phyloP scores from a whole-genome alignment of 2,888 invertebrate genomes.

The Acronicta psi region DNA sequence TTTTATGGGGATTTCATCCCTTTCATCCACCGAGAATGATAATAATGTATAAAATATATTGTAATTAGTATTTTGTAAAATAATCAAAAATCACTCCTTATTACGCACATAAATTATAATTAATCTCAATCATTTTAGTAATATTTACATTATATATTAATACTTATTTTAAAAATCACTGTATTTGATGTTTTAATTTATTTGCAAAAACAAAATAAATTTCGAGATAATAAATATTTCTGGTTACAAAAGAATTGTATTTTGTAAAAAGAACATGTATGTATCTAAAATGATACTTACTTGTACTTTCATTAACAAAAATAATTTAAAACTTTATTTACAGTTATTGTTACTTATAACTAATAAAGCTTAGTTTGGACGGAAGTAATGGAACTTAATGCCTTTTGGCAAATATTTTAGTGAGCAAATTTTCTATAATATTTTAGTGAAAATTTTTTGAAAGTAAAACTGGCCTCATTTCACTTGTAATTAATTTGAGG shows the following conservation, averaged over 20 bases:
- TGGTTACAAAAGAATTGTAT: neutral
- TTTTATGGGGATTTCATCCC: conserved; percentile 49
- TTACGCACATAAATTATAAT: conserved; percentile 38
- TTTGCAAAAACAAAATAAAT: conserved; percentile 26
- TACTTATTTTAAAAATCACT: conserved; percentile 47
- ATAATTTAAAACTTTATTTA: conserved; percentile 65
- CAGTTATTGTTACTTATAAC: conserved; percentile 66
- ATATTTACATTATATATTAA: conserved; percentile 55
- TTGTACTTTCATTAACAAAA: conserved; percentile 54
- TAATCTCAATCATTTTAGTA: conserved; percentile 55
- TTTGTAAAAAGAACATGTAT: conserved; percentile 34
- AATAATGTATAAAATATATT: conserved; percentile 36
- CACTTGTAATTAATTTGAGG: conserved; percentile 17
- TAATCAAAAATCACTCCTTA: conserved; percentile 35
- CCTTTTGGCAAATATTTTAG: conserved; percentile 44
- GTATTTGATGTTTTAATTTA: conserved; percentile 34
- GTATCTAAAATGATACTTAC: conserved; percentile 32
- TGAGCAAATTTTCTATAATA: conserved; percentile 35
- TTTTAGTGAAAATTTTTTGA: neutral
- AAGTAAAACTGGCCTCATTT: conserved; percentile 30
- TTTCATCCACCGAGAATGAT: conserved; percentile 73
- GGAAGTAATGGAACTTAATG: conserved; percentile 60
- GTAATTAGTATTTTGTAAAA: conserved; percentile 37
- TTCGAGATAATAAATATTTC: conserved; percentile 21
- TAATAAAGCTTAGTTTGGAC: conserved; percentile 82